phyloP scores from a whole-genome alignment of 2,797 vertebrate genomes.

The Ibycter americanus region DNA sequence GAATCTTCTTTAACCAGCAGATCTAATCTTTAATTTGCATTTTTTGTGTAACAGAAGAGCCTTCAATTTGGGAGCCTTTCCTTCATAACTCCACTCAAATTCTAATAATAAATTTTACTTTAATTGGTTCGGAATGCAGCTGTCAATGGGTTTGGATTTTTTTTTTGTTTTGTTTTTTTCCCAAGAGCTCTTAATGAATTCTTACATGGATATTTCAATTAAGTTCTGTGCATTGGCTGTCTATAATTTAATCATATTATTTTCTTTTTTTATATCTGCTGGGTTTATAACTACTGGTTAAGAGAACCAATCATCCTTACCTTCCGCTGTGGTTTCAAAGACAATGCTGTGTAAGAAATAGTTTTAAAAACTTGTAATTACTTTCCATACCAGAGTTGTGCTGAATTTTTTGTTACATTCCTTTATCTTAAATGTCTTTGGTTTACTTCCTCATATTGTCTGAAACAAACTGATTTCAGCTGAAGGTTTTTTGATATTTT shows the following conservation, averaged over 20 bases:
- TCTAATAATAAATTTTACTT: not conserved
- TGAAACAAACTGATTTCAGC: conserved; percentile 71
- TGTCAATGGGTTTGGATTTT: not conserved
- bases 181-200: not conserved
- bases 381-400: conserved; percentile 30
- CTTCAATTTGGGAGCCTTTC: not conserved
- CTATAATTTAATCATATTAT: not conserved
- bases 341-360: conserved; percentile 34
- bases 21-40: conserved; percentile 15
- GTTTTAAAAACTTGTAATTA: conserved; percentile 49
- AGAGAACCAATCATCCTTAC: conserved; percentile 42
- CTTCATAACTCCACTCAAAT: not conserved
- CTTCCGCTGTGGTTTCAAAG: conserved; percentile 50
- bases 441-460: conserved; percentile 59
- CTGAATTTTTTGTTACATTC: conserved; percentile 9
- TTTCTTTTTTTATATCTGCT: not conserved
- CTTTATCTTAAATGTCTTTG: conserved; percentile 42
- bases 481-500: conserved; percentile 79
- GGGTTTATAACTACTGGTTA: conserved; percentile 34
- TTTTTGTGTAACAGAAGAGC: not conserved
- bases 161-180: not conserved
- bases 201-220: not conserved
- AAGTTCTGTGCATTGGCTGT: not conserved
- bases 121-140: not conserved
- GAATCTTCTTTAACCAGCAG: conserved; percentile 65